Conservation (phyloP, 2,113 vertebrate species). For the Pionites leucogaster region DNA sequence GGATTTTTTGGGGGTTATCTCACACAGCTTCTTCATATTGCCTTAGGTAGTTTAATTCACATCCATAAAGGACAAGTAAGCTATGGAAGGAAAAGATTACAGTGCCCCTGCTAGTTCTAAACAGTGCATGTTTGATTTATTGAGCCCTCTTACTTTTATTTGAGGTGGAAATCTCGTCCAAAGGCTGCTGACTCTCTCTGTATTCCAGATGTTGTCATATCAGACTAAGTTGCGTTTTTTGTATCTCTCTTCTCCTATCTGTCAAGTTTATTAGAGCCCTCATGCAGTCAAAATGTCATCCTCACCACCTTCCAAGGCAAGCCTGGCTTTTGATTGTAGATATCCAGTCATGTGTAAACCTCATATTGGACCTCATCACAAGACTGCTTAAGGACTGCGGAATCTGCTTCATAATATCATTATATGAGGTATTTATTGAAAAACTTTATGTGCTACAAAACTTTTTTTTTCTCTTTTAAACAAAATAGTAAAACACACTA, state of each 20-base stretch:
- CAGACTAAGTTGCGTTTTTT: conserved; percentile 38
- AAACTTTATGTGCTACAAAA: conserved; percentile 29
- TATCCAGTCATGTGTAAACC: conserved; percentile 61
- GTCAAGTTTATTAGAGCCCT: conserved; percentile 61
- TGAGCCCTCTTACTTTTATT: conserved; percentile 62
- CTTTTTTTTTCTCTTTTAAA: neutral
- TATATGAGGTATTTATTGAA: conserved; percentile 41
- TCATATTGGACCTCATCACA: conserved; percentile 26
- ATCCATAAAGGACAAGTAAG: conserved; percentile 37
- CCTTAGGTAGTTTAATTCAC: conserved; percentile 43
- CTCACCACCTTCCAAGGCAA: conserved; percentile 17
- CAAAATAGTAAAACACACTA: neutral
- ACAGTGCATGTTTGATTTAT: conserved; percentile 60
- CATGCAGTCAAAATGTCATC: conserved; percentile 72
- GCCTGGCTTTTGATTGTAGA: conserved; percentile 53
- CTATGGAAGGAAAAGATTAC: conserved; percentile 23
- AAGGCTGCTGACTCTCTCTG: conserved; percentile 28
- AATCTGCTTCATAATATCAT: conserved; percentile 25
- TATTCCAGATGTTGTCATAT: conserved; percentile 58
- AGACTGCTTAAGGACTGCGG: neutral
- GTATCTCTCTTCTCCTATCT: conserved; percentile 67
- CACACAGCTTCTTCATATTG: conserved; percentile 23
- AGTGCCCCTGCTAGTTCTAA: neutral
- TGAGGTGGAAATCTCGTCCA: conserved; percentile 52
- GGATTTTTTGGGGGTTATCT: conserved; percentile 51